phyloP scores from a whole-genome alignment of 2,113 vertebrate genomes.

The Lepidothrix coronata region DNA sequence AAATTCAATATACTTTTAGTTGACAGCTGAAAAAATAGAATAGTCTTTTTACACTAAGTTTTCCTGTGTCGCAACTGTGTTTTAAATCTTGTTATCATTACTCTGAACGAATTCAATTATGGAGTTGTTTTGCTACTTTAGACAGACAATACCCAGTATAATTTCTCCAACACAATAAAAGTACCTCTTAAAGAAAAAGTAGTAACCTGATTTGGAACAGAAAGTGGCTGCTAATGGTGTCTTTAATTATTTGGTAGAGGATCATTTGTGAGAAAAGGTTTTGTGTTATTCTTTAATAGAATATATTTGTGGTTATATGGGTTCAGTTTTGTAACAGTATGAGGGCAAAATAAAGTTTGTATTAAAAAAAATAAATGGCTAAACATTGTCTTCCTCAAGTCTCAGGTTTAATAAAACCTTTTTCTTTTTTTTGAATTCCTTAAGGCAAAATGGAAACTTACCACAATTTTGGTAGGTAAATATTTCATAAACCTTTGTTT shows the following conservation, averaged over 20 bases:
- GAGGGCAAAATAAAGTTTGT: neutral
- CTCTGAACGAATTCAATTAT: slow-evolving; percentile 63
- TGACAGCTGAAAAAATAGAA: slow-evolving; percentile 57
- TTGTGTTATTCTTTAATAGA: neutral
- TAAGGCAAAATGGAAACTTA: neutral
- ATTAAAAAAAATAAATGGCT: neutral
- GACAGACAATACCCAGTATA: slow-evolving; percentile 28
- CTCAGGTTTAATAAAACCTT: neutral
- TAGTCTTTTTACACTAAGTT: slow-evolving; percentile 36
- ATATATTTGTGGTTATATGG: neutral
- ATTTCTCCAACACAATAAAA: slow-evolving; percentile 47
- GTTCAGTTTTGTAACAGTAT: neutral
- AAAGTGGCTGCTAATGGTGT: neutral
- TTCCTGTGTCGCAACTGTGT: slow-evolving; percentile 29
- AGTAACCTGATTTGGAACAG: slow-evolving; percentile 16
- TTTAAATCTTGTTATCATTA: slow-evolving; percentile 72
- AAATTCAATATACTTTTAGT: slow-evolving; percentile 65
- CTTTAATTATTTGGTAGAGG: slow-evolving; percentile 29
- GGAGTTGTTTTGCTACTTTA: slow-evolving; percentile 58
- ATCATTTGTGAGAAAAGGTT: neutral
- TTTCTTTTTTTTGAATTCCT: neutral
- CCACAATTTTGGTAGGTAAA: neutral
- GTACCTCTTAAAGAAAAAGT: slow-evolving; percentile 37
- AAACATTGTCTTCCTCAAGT: neutral
- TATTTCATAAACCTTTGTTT: neutral